Evolutionary conservation across 2,888 invertebrate species (phyloP).

Genomic region (Diarsia brunnea): DNA sequence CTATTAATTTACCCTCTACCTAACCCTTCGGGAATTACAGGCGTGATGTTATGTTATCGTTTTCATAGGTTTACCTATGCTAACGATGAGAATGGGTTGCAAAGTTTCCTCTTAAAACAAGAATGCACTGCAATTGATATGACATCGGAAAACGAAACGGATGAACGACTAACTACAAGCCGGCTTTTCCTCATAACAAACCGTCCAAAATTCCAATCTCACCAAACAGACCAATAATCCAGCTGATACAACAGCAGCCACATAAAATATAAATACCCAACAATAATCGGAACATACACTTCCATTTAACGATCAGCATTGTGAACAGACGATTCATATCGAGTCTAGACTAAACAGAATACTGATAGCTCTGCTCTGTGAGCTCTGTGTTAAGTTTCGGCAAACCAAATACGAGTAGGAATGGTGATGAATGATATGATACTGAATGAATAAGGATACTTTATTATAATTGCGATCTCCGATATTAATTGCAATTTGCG

Average conservation of each 20-base stretch:
- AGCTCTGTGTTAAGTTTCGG: constrained; percentile 30
- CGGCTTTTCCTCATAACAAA: not conserved
- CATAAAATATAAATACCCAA: constrained; percentile 43
- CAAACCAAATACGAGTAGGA: constrained; percentile 19
- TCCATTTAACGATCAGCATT: constrained; percentile 37
- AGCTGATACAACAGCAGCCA: constrained; percentile 27
- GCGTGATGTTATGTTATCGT: not conserved
- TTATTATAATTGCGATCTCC: constrained; percentile 38
- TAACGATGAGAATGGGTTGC: not conserved
- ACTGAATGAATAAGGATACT: constrained; percentile 42
- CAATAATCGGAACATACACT: constrained; percentile 37
- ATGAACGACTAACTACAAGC: not conserved
- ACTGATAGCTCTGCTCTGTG: constrained; percentile 4
- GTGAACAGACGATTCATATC: constrained; percentile 40
- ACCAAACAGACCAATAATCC: constrained; percentile 9
- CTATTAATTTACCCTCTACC: too few species aligned
- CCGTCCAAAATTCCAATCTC: constrained; percentile 1
- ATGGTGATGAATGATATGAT: constrained; percentile 42
- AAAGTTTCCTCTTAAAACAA: too few species aligned
- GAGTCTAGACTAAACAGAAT: constrained; percentile 51
- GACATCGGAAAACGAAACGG: not conserved
- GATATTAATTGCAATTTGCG: constrained; percentile 41
- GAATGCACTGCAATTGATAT: not conserved
- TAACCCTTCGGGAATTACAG: too few species aligned
- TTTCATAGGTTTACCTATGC: not conserved